A percentile compares a stretch with the other conserved stretches of the same genome.
These are phyloP conservation scores for Caenorhabditis zanzibari DNA, from an alignment of 2,888 invertebrate genomes.

Conservation along the genomic window DNA sequence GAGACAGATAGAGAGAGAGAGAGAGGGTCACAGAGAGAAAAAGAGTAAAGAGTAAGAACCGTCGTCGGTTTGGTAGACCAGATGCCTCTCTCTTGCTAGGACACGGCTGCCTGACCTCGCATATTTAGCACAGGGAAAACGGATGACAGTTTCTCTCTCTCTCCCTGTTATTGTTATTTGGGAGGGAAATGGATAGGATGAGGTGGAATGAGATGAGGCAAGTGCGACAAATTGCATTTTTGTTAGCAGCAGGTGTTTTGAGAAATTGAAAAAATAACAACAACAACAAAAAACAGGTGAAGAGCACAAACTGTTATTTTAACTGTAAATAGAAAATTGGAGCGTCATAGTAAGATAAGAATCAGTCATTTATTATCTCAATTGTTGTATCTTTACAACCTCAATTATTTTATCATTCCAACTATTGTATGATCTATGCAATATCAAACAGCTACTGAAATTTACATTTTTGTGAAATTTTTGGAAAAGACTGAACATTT, in stretches of 20 bases:
- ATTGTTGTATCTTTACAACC: too few species aligned
- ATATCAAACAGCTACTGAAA: too few species aligned
- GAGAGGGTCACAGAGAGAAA: constrained; percentile 8
- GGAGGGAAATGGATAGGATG: background rate
- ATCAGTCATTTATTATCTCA: too few species aligned
- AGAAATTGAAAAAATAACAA: background rate
- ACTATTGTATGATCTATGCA: too few species aligned
- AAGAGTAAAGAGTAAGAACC: constrained; percentile 31
- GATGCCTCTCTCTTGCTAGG: constrained; percentile 34
- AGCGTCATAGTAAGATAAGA: too few species aligned
- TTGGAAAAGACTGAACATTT: too few species aligned
- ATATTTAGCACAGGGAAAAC: constrained; percentile 46
- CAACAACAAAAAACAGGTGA: background rate
- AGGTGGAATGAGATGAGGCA: constrained; percentile 12
- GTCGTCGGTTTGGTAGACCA: constrained; percentile 22
- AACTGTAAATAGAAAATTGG: too few species aligned
- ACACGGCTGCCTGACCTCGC: constrained; percentile 61
- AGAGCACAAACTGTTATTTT: too few species aligned
- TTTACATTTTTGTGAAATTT: too few species aligned
- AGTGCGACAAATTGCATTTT: constrained; percentile 18
- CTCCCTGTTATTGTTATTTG: constrained; percentile 31
- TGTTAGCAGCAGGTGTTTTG: background rate
- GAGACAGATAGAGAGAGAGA: constrained; percentile 11
- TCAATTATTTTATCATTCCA: too few species aligned
- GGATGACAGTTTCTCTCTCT: constrained; percentile 1